Percentiles rank a stretch among this genome's conserved stretches.
phyloP scores from a whole-genome alignment of 2,888 invertebrate genomes.

The Pandemis corylana region DNA sequence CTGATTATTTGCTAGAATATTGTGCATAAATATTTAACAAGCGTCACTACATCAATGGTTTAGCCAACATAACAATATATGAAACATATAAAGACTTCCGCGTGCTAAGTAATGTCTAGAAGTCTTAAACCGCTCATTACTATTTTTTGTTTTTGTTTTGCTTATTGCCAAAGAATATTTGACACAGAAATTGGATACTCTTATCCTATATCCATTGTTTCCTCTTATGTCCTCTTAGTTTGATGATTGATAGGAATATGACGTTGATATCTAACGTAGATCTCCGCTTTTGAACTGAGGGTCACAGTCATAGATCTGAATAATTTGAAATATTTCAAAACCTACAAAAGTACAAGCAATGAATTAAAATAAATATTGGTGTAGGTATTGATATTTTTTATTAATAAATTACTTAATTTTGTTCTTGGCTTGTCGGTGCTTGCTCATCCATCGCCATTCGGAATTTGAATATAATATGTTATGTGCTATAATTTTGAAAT shows the following conservation, averaged over 20 bases:
- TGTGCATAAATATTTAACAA: no score
- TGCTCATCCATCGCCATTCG: slow-evolving; percentile 40
- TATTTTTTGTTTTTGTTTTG: neutral
- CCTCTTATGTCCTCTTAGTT: neutral
- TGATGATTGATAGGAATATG: neutral
- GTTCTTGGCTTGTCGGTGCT: slow-evolving; percentile 19
- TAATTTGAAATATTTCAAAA: neutral
- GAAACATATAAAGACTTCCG: neutral
- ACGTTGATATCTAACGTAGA: neutral
- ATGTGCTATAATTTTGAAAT: slow-evolving; percentile 57
- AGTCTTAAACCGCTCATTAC: neutral
- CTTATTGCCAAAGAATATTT: slow-evolving; percentile 3
- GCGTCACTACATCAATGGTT: neutral
- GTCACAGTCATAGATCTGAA: neutral
- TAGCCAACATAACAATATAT: neutral
- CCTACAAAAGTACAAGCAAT: neutral
- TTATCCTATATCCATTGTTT: neutral
- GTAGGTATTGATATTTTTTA: neutral
- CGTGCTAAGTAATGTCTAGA: neutral
- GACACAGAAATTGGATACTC: neutral
- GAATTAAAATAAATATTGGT: neutral
- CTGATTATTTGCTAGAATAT: no score
- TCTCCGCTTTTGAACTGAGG: neutral
- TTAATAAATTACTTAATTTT: neutral
- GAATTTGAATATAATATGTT: slow-evolving; percentile 39